Conservation (phyloP, 2,888 invertebrate species). For the Linnaemya tessellans region DNA sequence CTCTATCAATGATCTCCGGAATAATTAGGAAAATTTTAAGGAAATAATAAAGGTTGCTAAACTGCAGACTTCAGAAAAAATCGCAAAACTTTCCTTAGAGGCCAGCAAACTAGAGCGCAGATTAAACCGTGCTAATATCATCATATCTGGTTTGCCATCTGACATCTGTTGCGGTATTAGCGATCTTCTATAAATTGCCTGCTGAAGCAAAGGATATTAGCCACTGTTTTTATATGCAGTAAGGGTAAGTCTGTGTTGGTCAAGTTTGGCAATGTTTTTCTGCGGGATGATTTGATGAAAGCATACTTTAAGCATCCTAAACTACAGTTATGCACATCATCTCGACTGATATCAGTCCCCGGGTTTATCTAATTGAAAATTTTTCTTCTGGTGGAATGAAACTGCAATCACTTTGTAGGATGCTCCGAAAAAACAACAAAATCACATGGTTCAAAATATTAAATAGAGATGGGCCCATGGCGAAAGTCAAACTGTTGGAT, state of each 20-base stretch:
- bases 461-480: slow-evolving; percentile 2
- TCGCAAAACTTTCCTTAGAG: background rate
- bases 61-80: too few relatives aligned
- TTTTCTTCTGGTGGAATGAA: background rate
- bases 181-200: background rate
- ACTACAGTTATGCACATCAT: background rate
- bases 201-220: background rate
- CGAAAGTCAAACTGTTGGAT: slow-evolving; percentile 5
- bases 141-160: background rate
- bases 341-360: too few relatives aligned
- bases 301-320: slow-evolving; percentile 1
- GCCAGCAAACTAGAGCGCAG: background rate
- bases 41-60: too few relatives aligned
- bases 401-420: background rate
- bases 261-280: background rate
- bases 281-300: background rate
- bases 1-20: too few relatives aligned
- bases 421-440: background rate
- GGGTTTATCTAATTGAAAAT: background rate
- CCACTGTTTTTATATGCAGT: background rate
- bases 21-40: too few relatives aligned
- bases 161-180: background rate
- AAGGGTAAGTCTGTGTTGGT: background rate
- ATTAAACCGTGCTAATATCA: background rate
- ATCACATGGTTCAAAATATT: background rate